Conservation (phyloP, 2,797 vertebrate species). For the Otolemur crassicaudatus region DNA sequence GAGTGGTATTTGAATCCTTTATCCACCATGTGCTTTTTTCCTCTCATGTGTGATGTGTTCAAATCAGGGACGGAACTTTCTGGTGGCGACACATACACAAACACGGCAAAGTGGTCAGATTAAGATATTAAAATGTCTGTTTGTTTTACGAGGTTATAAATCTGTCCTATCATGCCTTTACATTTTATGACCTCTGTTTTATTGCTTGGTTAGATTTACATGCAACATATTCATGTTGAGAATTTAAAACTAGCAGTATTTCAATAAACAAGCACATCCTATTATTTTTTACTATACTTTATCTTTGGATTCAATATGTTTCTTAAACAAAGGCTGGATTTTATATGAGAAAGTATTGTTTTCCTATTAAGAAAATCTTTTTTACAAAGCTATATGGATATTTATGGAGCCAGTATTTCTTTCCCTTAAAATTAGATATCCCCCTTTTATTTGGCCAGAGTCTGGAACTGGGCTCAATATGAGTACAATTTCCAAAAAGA, state of each 20-base stretch:
- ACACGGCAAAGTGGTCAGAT: slow-evolving; percentile 77
- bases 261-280: slow-evolving; percentile 77
- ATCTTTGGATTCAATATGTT: slow-evolving; percentile 75
- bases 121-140: slow-evolving; percentile 86
- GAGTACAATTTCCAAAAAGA: background rate
- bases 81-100: slow-evolving; percentile 77
- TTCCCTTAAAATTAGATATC: slow-evolving; percentile 23
- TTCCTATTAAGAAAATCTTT: slow-evolving; percentile 59
- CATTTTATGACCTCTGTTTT: slow-evolving; percentile 87
- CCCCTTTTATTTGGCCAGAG: slow-evolving; percentile 32
- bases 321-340: slow-evolving; percentile 73
- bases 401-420: slow-evolving; percentile 25
- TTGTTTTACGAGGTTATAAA: slow-evolving; percentile 88
- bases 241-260: slow-evolving; percentile 84
- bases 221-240: slow-evolving; percentile 85
- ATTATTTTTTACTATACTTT: slow-evolving; percentile 70
- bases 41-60: slow-evolving; percentile 57
- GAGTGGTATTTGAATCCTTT: slow-evolving; percentile 17
- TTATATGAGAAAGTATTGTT: slow-evolving; percentile 69
- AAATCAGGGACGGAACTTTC: slow-evolving; percentile 68
- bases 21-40: slow-evolving; percentile 48
- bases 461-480: background rate
- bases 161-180: slow-evolving; percentile 85
- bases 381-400: slow-evolving; percentile 48
- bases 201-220: slow-evolving; percentile 85